Percentiles rank a stretch among this genome's conserved stretches.
Conservation (phyloP, 2,797 vertebrate species). For the Pseudochromis fuscus region DNA sequence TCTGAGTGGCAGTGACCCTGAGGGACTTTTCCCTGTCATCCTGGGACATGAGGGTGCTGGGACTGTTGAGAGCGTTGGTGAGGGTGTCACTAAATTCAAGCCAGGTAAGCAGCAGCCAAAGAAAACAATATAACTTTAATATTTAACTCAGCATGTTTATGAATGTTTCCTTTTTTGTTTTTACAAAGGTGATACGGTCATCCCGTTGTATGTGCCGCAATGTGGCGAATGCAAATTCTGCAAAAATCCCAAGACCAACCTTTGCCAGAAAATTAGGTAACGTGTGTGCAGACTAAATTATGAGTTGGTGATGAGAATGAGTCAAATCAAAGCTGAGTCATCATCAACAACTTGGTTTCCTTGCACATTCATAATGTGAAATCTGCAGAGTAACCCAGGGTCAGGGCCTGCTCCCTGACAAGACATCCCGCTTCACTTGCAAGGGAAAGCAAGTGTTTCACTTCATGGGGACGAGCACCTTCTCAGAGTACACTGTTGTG, state of each 20-base stretch:
- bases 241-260: constrained; percentile 96
- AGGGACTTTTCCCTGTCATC: constrained; percentile 95
- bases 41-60: constrained; percentile 97
- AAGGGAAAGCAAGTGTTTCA: constrained; percentile 95
- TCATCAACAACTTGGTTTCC: constrained; percentile 5
- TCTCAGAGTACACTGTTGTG: constrained; percentile 96
- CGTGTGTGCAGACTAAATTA: constrained; percentile 20
- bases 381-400: constrained; percentile 92
- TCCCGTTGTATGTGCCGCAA: constrained; percentile 94
- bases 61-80: constrained; percentile 94
- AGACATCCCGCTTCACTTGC: constrained; percentile 95
- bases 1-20: constrained; percentile 93
- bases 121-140: background rate
- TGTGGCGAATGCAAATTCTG: constrained; percentile 99
- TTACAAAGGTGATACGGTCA: constrained; percentile 90
- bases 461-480: constrained; percentile 99
- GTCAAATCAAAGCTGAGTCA: constrained; percentile 30
- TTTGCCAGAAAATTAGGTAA: constrained; percentile 98
- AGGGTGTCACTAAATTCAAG: constrained; percentile 94
- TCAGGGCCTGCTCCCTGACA: constrained; percentile 94
- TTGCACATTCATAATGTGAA: constrained; percentile 18
- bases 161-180: background rate
- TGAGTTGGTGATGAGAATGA: too few species aligned
- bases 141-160: background rate
- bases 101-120: constrained; percentile 81